Evolutionary conservation across 1,140 invertebrate species (phyloP), one percentile per base, ranked within the genome.

Genomic region (Lepidurus packardi): DNA sequence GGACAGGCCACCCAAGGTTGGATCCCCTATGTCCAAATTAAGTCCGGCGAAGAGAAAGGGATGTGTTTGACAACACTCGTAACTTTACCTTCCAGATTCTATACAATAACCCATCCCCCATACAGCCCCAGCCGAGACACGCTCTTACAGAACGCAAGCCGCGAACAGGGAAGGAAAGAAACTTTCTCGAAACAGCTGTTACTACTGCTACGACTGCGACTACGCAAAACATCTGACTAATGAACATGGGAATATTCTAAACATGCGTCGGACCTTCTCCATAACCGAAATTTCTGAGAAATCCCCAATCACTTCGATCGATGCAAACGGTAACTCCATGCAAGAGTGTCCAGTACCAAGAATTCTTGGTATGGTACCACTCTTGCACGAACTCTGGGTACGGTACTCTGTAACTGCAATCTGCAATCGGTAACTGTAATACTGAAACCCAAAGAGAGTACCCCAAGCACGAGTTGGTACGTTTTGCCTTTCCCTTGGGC

Each of bases 401-500:
- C 13, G 8, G 47, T 65, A n/a, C 6, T n/a, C n/a, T n/a, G n/a
- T n/a, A 25, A 25, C 25, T 25, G 25, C 1, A 1, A 25, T 25
- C 25, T 25, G 25, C 25, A 25, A 25, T 25, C 25, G 25, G 1
- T 25, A 25, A 25, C 25, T 25, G 25, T 25, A 25, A 25, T 25
- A 25, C 25, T 25, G 25, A 1, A 65, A 65, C 13, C 16, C 53
- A 65, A 21, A 13, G 16, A n/a, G 53, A n/a, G 53, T 65, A 65
- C 13, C 53, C 16, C 0, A 65, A 65, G n/a, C 21, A 21, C 53
- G 9, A 9, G 53, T 21, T n/a, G 13, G 21, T 21, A n/a, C 21
- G 53, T n/a, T 65, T n/a, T 65, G 21, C 53, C 53, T 65, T 65
- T 65, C 53, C 53, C n/a, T 65, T 65, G 53, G 53, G 53, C 53